These are phyloP conservation scores for Cheilosia pagana DNA, from an alignment of 2,888 invertebrate genomes.

Conservation along the genomic window DNA sequence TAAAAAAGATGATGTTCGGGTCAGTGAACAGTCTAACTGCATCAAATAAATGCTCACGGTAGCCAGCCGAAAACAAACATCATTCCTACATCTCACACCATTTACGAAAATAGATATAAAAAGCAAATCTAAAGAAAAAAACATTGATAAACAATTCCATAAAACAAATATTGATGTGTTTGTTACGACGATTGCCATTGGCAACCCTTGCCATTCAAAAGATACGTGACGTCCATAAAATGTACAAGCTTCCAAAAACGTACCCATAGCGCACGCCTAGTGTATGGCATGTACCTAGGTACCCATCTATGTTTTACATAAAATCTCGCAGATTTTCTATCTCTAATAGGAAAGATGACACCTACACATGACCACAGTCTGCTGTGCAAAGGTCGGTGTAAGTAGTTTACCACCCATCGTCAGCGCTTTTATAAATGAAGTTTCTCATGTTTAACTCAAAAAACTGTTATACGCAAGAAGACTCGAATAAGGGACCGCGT, in stretches of 20 bases:
- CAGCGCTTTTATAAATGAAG: conserved; percentile 38
- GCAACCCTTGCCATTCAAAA: conserved; percentile 35
- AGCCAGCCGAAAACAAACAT: not conserved
- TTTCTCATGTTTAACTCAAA: not conserved
- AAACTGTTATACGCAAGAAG: not conserved
- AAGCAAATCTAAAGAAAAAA: conserved; percentile 1
- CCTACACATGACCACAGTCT: conserved; percentile 8
- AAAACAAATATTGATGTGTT: conserved; percentile 55
- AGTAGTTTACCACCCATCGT: conserved; percentile 46
- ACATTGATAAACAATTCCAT: conserved; percentile 31
- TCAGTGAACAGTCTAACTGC: conserved; percentile 10
- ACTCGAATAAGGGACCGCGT: not conserved
- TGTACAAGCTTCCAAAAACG: not conserved
- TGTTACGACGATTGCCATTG: conserved; percentile 52
- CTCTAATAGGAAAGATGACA: conserved; percentile 40
- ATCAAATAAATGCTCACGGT: not conserved
- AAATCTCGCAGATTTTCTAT: conserved; percentile 50
- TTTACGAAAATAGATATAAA: conserved; percentile 7
- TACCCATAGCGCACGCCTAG: not conserved
- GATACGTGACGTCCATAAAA: conserved; percentile 30
- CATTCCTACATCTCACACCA: conserved; percentile 10
- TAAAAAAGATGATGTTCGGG: not conserved
- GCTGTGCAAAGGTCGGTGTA: conserved; percentile 10
- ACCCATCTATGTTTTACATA: conserved; percentile 16
- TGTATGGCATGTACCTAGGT: no score